Conservation (phyloP, 1,140 invertebrate species). For the Drosophila bocki region DNA sequence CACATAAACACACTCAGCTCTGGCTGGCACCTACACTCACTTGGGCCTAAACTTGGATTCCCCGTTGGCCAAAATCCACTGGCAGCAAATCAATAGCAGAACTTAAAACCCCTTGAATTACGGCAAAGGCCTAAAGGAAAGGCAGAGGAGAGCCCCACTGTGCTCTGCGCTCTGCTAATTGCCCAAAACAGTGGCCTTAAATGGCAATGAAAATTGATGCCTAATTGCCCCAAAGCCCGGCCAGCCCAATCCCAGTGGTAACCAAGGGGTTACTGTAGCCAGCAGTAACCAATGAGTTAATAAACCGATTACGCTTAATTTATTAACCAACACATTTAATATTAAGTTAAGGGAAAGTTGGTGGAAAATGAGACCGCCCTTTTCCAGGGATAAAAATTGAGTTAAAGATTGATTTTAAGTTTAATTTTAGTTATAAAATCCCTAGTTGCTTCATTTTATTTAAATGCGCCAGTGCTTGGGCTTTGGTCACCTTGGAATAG, state of each 20-base stretch:
- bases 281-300: conserved; percentile 7
- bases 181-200: conserved; percentile 31
- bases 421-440: not conserved
- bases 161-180: conserved; percentile 25
- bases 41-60: conserved; percentile 26
- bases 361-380: too few relatives aligned
- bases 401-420: too few relatives aligned
- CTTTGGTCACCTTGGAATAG: conserved; percentile 6
- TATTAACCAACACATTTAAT: conserved; percentile 11
- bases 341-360: not conserved
- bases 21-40: conserved; percentile 4
- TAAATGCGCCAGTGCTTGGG: conserved; percentile 1
- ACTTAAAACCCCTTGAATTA: conserved; percentile 43
- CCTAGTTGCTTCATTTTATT: conserved; percentile 2
- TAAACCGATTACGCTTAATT: conserved; percentile 31
- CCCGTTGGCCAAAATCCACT: conserved; percentile 36
- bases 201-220: conserved; percentile 41
- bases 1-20: conserved; percentile 2
- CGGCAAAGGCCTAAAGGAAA: not conserved
- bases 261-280: not conserved
- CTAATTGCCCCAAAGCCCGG: conserved; percentile 34
- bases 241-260: not conserved
- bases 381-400: too few relatives aligned
- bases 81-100: conserved; percentile 31
- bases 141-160: not conserved